Base-by-base conservation (phyloP, 1,140 invertebrate species). In the Drosophila azteca region DNA sequence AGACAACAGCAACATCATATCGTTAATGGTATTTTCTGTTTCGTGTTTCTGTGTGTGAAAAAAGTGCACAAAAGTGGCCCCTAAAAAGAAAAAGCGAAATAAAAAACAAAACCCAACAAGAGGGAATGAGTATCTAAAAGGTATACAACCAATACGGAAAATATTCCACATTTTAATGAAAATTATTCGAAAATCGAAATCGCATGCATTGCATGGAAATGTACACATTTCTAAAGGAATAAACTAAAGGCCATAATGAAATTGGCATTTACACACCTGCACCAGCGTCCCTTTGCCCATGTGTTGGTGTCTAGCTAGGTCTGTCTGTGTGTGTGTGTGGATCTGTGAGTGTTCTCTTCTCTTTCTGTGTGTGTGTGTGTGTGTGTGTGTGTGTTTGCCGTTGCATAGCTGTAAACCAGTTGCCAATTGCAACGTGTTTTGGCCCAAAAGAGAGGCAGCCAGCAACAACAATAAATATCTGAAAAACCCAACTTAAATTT, bases 371-470 rank as follows among this genome's bases (percentile, higher is more conserved):
- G 45, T 59, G 53, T 65, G 24, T 64, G 52, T 51, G 45, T 59
- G 53, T 65, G 24, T 81, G 44, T 51, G 51, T 49, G 63, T 58
- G 57, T 46, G 41, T 60, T 22, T 71, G 62, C 64, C 75, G 78
- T 82, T 85, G 82, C 83, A 85, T 81, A 85, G 82, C 78, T 87
- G 83, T 87, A 85, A 87, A 85, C 82, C 82, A 85, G 82, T 85
- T 85, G 82, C 78, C 78, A 87, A 87, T 87, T 87, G 82, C 82
- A 87, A 87, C 82, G 82, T 88, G 80, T 76, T 68, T 77, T 66
- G 54, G 70, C 61, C 64, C 55, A 76, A 79, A 76, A 83, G 64
- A 65, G 53, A 51, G 71, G 43, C 60, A 59, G 53, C 57, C 58
- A 77, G 63, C 55, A 39, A 44, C 46, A 31, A 26, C 55, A 45